Percentiles rank a stretch among this genome's conserved stretches.
phyloP scores from a whole-genome alignment of 2,113 vertebrate genomes.

The Alectura lathami region DNA sequence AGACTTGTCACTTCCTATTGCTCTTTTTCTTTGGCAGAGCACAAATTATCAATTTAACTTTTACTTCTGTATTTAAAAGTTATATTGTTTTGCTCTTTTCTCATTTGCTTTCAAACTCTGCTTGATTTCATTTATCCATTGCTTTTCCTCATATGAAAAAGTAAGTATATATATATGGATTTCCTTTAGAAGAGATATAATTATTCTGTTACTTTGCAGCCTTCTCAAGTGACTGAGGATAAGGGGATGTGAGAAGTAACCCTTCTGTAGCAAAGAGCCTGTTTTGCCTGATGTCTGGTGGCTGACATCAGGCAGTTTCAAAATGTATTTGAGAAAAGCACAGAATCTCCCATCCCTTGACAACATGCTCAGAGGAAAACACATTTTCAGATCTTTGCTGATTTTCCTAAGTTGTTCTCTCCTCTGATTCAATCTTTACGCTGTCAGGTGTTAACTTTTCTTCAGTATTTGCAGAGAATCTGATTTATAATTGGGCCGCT shows the following conservation, averaged over 20 bases:
- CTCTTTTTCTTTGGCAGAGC: neutral
- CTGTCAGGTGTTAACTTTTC: neutral
- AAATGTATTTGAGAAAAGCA: neutral
- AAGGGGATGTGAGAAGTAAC: neutral
- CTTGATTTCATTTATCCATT: neutral
- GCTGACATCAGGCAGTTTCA: neutral
- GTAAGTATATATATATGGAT: neutral
- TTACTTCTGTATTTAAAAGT: neutral
- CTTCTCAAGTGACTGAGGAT: neutral
- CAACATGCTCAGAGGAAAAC: neutral
- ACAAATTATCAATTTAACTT: neutral
- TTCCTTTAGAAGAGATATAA: neutral
- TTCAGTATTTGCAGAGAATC: neutral
- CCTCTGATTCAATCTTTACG: neutral
- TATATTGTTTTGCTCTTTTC: neutral
- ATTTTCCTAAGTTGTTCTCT: neutral
- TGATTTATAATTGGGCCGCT: neutral
- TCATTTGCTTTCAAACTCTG: neutral
- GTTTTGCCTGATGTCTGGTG: neutral
- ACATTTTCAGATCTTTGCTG: constrained; percentile 4
- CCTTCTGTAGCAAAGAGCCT: neutral
- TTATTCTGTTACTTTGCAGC: neutral
- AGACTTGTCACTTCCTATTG: neutral
- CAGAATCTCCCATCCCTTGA: neutral
- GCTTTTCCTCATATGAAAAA: neutral